Percentiles rank a stretch among this genome's conserved stretches.
Evolutionary conservation across 2,797 vertebrate genomes (phyloP).

Genomic region (Ciconia nigra): DNA sequence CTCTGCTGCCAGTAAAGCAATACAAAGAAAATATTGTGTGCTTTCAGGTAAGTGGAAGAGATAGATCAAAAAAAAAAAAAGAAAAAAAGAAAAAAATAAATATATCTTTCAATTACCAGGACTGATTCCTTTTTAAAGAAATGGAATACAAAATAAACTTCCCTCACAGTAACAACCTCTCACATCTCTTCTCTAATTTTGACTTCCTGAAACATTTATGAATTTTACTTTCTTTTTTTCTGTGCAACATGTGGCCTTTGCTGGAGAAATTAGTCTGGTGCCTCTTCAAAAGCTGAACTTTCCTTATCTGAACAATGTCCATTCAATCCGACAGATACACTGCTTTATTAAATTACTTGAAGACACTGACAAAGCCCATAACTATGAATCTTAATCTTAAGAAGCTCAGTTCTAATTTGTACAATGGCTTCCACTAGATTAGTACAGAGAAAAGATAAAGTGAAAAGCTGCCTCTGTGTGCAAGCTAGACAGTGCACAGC

Average conservation of each 20-base stretch:
- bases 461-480: not conserved
- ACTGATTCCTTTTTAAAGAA: not conserved
- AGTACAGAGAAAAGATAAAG: slow-evolving; percentile 25
- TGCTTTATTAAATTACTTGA: slow-evolving; percentile 46
- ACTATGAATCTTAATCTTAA: slow-evolving; percentile 25
- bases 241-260: not conserved
- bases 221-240: not conserved
- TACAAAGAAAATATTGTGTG: not conserved
- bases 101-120: not conserved
- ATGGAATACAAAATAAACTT: not conserved
- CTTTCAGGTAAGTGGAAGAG: not conserved
- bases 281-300: not conserved
- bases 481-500: not conserved
- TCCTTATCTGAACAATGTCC: not conserved
- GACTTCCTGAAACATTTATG: not conserved
- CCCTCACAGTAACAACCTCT: not conserved
- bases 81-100: not conserved
- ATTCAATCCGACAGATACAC: not conserved
- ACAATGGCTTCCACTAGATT: slow-evolving; percentile 13
- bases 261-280: not conserved
- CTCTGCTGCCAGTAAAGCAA: not conserved
- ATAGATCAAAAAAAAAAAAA: not conserved
- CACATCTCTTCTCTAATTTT: not conserved
- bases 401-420: slow-evolving; percentile 2
- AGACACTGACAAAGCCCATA: slow-evolving; percentile 22